Percentiles rank a stretch among this genome's conserved stretches.
Conservation (phyloP, 1,140 invertebrate species). For the Matsumurasca onukii region DNA sequence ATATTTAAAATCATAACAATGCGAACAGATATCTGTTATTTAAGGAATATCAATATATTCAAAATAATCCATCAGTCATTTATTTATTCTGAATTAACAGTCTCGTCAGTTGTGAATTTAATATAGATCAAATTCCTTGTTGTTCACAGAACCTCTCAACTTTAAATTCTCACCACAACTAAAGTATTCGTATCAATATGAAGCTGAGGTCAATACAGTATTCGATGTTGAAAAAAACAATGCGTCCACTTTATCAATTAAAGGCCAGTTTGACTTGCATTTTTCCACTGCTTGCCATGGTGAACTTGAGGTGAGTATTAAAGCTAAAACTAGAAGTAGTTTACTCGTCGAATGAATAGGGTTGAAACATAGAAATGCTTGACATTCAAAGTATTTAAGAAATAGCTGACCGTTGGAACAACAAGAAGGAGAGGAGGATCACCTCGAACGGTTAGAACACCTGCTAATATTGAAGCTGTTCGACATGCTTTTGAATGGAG, state of each 20-base stretch:
- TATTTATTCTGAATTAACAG: too few species aligned
- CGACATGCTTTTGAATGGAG: too few species aligned
- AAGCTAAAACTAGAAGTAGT: slow-evolving; percentile 52
- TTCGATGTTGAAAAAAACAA: slow-evolving; percentile 67
- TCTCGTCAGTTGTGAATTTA: too few species aligned
- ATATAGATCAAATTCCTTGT: too few species aligned
- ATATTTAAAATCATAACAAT: too few species aligned
- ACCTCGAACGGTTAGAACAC: too few species aligned
- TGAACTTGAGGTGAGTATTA: slow-evolving; percentile 52
- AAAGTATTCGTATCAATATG: slow-evolving; percentile 64
- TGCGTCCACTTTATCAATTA: slow-evolving; percentile 61
- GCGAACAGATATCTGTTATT: too few species aligned
- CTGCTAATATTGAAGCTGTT: too few species aligned
- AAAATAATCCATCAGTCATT: too few species aligned
- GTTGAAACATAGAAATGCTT: not conserved
- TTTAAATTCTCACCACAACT: slow-evolving; percentile 59
- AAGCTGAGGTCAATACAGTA: slow-evolving; percentile 59
- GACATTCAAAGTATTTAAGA: not conserved
- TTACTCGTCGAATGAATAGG: slow-evolving; percentile 47
- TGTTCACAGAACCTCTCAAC: slow-evolving; percentile 55
- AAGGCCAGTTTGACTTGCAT: slow-evolving; percentile 54
- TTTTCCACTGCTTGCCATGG: slow-evolving; percentile 62
- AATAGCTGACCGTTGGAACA: not conserved
- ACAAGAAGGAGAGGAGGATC: not conserved
- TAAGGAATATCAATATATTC: too few species aligned